Evolutionary conservation across 2,888 invertebrate genomes (phyloP), one percentile per base, ranked within the genome.

Genomic region (Euclidia mi): DNA sequence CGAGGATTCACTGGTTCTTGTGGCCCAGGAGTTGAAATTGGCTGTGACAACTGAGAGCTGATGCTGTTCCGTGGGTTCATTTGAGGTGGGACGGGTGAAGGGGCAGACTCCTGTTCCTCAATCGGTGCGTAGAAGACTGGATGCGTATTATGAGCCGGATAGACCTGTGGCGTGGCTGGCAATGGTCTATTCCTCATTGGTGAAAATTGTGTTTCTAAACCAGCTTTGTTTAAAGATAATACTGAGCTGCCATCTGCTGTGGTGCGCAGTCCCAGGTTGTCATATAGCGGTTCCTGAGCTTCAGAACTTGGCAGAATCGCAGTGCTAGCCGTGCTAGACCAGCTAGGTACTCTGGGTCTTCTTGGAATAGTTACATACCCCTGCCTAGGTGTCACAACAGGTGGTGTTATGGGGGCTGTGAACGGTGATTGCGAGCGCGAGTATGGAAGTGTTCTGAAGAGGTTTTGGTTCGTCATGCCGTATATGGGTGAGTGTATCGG

Each of bases 281-380:
- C 98, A 83, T 98, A 98, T 17, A 98, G 95, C 0, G 98, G 98
- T 79, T 98, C 97, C 52, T 95, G 95, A 20, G 95, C 92, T 71
- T 96, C 95, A 35, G 95, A 86, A 65, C 93, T 92, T 3, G 91
- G 93, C 10, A 84, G 76, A 65, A 96, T 91, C 62, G 94, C 92
- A 2, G 95, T 89, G 90, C 95, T 79, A 85, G 96, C 78, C 87
- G 96, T 88, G 95, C 96, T 86, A 86, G 97, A 96, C 97, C 98
- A 98, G 80, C 97, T 97, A 1, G 97, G 97, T 0, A 97, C 97
- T 63, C 98, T 94, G 0, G 98, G 98, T 78, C 98, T 95, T 69
- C 98, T 95, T 0, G 98, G 98, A 58, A 98, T 98, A 11, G 98
- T 98, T 37, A 98, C 98, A 85, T 98, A 98, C 9, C 98, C 98